Conservation (phyloP, 2,888 invertebrate genomes). For the Pterostichus niger region DNA sequence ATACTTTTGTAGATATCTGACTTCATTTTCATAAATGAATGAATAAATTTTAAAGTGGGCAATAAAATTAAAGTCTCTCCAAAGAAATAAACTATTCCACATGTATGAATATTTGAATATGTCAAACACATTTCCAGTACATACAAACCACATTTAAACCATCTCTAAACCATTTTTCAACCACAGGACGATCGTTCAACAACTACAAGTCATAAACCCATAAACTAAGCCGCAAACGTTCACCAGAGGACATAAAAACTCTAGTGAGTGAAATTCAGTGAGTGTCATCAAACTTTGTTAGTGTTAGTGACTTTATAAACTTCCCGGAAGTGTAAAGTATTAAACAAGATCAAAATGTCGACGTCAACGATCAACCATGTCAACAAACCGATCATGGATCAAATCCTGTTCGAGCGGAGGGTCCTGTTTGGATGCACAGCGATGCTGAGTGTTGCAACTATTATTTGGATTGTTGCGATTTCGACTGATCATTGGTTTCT, state of each 20-base stretch:
- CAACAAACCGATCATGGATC: constrained; percentile 81
- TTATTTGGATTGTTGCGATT: constrained; percentile 87
- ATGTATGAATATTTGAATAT: not conserved
- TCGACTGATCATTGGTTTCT: constrained; percentile 87
- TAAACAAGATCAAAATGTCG: constrained; percentile 79
- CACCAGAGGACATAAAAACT: not conserved
- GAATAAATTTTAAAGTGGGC: too few species aligned
- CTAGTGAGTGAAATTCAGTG: not conserved
- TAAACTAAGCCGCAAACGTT: constrained; percentile 1
- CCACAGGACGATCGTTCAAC: not conserved
- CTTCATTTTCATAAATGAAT: too few species aligned
- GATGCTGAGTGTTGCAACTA: constrained; percentile 82
- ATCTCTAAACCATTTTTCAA: not conserved
- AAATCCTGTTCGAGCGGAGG: constrained; percentile 85
- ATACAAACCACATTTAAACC: not conserved
- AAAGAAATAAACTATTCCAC: too few species aligned
- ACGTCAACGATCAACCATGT: constrained; percentile 83
- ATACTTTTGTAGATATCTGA: too few species aligned
- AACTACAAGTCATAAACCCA: not conserved
- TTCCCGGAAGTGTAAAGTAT: constrained; percentile 4
- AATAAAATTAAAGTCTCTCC: too few species aligned
- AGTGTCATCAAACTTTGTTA: not conserved
- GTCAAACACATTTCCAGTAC: not conserved
- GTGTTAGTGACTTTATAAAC: constrained; percentile 10
- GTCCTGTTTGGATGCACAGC: constrained; percentile 86